Evolutionary conservation across 2,888 invertebrate genomes (phyloP), one percentile per base, ranked within the genome.

Genomic region (Cephus nigrinus): DNA sequence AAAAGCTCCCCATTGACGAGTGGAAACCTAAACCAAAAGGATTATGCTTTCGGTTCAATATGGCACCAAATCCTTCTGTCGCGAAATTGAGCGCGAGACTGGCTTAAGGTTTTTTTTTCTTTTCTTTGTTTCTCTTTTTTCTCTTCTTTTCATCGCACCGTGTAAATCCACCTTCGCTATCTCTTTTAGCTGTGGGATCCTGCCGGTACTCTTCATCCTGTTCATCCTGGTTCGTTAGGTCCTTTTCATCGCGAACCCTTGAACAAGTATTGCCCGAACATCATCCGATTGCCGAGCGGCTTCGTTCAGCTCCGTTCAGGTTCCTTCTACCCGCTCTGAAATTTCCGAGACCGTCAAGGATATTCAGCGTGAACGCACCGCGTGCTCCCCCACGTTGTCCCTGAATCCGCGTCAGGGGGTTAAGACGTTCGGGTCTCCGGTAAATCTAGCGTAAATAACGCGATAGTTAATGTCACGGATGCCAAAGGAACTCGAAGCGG

Each of bases 381-480:
- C 40, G 40, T 23, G 40, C 40, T 55, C 30, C 69, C 12, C 69
- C 69, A 12, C 11, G 12, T 23, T 32, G 31, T 69, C 71, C 32
- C 71, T 69, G 32, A 3, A 71, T 12, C 31, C 71, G 31, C 30
- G 30, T 71, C 30, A n/a, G 74, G 33, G 76, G 75, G 69, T 77
- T 71, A 69, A 77, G 74, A 77, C 74, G 74, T 77, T 77, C 77
- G 74, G 74, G 69, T 35, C 55, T 69, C 40, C n/a, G 75, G 68
- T 78, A 78, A 78, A 78, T 78, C 72, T 78, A 75, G 75, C 69
- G 78, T 78, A 68, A 76, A 76, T 78, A 78, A 78, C 76, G 36
- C 68, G 78, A 76, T 78, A 76, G 75, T 78, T 78, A 78, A 78
- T 78, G 78, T 71, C 73, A 72, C 55, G 72, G 72, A 74, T 75